Conservation (phyloP, 2,113 vertebrate genomes). For the Fregetta grallaria region DNA sequence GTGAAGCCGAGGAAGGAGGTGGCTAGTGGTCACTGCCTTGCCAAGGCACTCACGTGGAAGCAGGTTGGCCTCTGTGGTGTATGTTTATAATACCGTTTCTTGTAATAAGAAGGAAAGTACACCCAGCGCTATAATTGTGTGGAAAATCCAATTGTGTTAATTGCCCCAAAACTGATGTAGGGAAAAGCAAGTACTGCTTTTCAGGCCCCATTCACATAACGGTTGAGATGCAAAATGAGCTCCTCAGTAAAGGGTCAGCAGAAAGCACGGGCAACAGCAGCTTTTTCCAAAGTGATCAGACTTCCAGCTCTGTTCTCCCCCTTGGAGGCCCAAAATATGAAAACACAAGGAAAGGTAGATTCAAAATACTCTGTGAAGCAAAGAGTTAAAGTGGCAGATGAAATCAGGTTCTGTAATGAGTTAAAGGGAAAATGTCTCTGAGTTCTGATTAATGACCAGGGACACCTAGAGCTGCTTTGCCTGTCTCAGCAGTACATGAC, state of each 20-base stretch:
- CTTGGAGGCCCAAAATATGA: neutral
- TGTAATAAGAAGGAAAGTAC: neutral
- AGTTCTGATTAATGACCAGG: conserved; percentile 78
- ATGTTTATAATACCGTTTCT: neutral
- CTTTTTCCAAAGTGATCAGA: neutral
- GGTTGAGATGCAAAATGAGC: neutral
- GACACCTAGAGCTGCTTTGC: conserved; percentile 70
- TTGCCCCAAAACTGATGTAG: neutral
- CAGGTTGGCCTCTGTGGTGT: neutral
- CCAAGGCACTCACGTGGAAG: neutral
- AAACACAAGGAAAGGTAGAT: neutral
- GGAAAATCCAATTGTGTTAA: neutral
- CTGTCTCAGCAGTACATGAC: conserved; percentile 75
- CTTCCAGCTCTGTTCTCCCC: neutral
- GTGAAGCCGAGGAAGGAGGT: conserved; percentile 39
- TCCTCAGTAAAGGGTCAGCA: neutral
- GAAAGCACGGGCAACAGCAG: neutral
- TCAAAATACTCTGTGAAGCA: neutral
- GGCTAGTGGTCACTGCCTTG: conserved; percentile 9
- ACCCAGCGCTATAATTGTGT: neutral
- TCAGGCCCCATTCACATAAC: neutral
- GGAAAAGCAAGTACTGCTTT: neutral
- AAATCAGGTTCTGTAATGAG: conserved; percentile 61
- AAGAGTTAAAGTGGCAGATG: conserved; percentile 20
- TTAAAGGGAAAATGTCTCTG: conserved; percentile 60